These are phyloP conservation scores for Platycnemis pennipes DNA, from an alignment of 2,888 invertebrate species.

Conservation along the genomic window DNA sequence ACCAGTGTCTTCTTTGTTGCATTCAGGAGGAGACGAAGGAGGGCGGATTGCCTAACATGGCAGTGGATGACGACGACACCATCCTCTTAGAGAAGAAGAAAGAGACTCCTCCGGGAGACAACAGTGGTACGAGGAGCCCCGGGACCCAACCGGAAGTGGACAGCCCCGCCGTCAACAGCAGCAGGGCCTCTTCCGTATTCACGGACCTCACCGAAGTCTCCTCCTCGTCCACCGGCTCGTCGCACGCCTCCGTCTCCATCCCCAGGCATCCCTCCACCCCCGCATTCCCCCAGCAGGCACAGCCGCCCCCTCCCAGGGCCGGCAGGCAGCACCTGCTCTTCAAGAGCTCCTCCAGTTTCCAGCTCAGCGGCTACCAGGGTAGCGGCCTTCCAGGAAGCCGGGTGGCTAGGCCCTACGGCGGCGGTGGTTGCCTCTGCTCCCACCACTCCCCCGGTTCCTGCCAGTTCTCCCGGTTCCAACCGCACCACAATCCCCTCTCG, in stretches of 20 bases:
- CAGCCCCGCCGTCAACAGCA: neutral
- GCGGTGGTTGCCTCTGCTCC: neutral
- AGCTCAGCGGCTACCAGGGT: conserved; percentile 24
- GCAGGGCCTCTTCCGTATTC: conserved; percentile 45
- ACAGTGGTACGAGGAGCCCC: neutral
- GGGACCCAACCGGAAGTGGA: conserved; percentile 5
- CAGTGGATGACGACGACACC: conserved; percentile 55
- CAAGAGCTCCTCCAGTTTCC: conserved; percentile 60
- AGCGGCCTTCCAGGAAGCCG: neutral
- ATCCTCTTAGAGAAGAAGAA: neutral
- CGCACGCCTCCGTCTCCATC: neutral
- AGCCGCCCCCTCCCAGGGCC: neutral
- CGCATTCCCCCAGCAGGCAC: neutral
- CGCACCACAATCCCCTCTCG: conserved; percentile 9
- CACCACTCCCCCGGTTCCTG: neutral
- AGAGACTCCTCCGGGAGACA: neutral
- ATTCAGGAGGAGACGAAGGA: conserved; percentile 7
- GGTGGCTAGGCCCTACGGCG: neutral
- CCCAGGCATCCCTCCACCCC: neutral
- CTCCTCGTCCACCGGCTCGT: conserved; percentile 49
- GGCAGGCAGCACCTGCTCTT: conserved; percentile 32
- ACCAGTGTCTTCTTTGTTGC: neutral
- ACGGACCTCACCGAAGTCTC: conserved; percentile 51
- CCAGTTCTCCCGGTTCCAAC: conserved; percentile 34
- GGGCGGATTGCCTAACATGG: conserved; percentile 43